Percentiles rank a stretch among this genome's conserved stretches.
These are phyloP conservation scores for Cryptomyrus ogoouensis DNA, from an alignment of 2,113 vertebrate species.

Conservation along the genomic window DNA sequence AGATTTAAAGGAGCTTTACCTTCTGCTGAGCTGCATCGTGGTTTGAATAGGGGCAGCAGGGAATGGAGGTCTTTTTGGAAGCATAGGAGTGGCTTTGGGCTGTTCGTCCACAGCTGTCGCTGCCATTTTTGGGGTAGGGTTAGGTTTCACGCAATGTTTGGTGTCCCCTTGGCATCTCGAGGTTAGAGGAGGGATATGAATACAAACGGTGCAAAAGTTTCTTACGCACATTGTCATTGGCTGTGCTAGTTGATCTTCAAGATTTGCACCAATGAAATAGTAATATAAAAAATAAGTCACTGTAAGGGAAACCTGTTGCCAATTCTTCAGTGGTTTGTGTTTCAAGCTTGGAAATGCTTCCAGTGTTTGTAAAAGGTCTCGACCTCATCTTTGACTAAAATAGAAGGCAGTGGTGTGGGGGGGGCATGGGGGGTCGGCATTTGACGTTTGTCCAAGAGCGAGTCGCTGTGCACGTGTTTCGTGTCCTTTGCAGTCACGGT, in stretches of 20 bases:
- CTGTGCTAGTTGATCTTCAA: not conserved
- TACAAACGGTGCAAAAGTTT: not conserved
- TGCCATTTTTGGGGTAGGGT: not conserved
- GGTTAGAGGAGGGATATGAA: not conserved
- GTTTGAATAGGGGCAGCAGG: not conserved
- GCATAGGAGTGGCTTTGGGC: not conserved
- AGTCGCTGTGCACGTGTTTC: not conserved
- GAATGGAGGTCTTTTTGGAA: not conserved
- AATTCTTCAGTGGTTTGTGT: not conserved
- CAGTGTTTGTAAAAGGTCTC: not conserved
- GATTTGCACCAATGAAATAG: not conserved
- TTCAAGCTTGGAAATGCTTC: not conserved
- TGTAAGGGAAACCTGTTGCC: not conserved
- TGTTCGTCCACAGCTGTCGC: not conserved
- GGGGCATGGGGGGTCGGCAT: too few relatives aligned
- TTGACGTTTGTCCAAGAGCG: not conserved
- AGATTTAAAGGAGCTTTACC: not conserved
- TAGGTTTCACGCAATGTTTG: not conserved
- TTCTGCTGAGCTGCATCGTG: not conserved
- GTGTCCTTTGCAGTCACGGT: not conserved
- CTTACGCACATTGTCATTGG: not conserved
- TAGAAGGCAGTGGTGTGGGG: not conserved
- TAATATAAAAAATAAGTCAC: not conserved
- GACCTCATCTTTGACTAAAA: not conserved
- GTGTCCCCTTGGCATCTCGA: not conserved